A percentile compares a stretch with the other conserved stretches of the same genome.
Evolutionary conservation across 2,113 vertebrate genomes (phyloP).

Genomic region (Gavialis gangeticus): DNA sequence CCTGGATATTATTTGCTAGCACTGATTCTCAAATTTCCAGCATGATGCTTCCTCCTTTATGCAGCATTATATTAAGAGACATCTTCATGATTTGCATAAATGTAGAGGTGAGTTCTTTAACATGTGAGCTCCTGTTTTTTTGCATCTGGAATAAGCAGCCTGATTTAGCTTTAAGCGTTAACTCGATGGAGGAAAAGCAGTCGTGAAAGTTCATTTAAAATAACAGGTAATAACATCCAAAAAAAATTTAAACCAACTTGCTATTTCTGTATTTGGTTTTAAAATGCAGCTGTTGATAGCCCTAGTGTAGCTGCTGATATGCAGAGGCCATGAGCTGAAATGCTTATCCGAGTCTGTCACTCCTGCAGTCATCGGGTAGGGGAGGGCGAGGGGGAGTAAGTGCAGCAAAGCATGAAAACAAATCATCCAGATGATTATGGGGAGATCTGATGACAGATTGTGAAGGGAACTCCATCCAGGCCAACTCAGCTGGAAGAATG

Average conservation of each 20-base stretch:
- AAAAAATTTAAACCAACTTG: neutral
- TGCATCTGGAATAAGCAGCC: neutral
- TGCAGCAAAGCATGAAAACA: neutral
- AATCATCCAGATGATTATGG: neutral
- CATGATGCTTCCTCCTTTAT: neutral
- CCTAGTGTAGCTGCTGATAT: neutral
- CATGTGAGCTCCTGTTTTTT: accelerated
- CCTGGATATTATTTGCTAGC: neutral
- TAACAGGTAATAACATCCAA: neutral
- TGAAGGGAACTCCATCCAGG: neutral
- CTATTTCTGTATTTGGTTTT: neutral
- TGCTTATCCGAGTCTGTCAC: neutral
- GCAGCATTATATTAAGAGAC: neutral
- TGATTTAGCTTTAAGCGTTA: neutral
- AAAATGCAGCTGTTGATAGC: neutral
- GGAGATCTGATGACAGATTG: neutral
- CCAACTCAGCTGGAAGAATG: neutral
- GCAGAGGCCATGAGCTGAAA: neutral
- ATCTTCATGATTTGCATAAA: neutral
- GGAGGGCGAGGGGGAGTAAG: neutral
- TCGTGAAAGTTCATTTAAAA: neutral
- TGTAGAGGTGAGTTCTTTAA: neutral
- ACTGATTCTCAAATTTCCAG: neutral
- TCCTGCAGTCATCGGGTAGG: neutral
- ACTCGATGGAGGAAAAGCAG: neutral